These are phyloP conservation scores for Chionoecetes opilio DNA, from an alignment of 1,140 invertebrate genomes.

Conservation along the genomic window DNA sequence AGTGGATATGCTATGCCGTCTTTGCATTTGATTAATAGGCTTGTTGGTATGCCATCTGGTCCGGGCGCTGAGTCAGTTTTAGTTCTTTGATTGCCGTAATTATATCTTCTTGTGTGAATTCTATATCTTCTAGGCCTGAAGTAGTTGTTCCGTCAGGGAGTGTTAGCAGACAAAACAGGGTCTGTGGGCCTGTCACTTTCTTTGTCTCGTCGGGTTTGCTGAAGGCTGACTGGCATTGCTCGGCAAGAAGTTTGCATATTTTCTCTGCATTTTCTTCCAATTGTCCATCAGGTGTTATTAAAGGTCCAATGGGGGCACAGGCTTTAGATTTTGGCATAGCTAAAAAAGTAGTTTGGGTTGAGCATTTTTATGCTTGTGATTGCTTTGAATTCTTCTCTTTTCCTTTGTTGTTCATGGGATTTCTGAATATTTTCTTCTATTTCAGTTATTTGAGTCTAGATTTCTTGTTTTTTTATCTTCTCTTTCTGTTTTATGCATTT, in stretches of 20 bases:
- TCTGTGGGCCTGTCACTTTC: background rate
- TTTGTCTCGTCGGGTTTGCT: background rate
- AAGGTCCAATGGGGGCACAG: background rate
- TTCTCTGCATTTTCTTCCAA: background rate
- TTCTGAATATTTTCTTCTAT: background rate
- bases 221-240: background rate
- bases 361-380: background rate
- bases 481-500: background rate
- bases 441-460: background rate
- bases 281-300: background rate
- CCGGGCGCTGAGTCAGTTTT: background rate
- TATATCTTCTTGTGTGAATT: background rate
- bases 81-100: background rate
- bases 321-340: background rate
- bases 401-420: background rate
- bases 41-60: constrained; percentile 32
- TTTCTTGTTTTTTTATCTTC: background rate
- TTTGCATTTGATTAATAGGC: background rate
- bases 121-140: background rate
- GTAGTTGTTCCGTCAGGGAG: background rate
- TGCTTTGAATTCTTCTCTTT: constrained; percentile 45
- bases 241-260: constrained; percentile 40
- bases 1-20: background rate
- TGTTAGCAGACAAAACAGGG: background rate
- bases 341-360: constrained; percentile 22